Evolutionary conservation across 2,888 invertebrate species (phyloP), one percentile per base, ranked within the genome.

Genomic region (Drosophila barbarae): DNA sequence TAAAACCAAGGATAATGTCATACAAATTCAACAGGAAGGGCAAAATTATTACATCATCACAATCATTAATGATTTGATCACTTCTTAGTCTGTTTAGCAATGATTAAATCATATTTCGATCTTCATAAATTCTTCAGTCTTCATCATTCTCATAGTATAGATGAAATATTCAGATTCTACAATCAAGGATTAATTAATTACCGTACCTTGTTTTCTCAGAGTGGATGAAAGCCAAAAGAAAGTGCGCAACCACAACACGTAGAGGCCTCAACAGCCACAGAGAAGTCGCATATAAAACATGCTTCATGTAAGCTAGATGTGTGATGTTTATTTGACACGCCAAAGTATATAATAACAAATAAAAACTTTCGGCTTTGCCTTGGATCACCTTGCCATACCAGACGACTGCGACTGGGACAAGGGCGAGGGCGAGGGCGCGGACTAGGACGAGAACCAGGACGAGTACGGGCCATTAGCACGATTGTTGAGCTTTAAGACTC

Each of bases 251-350:
- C 83, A 82, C 83, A 78, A 70, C 83, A 84, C 85, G 83, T 79
- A 79, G 66, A 50, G 36, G 49, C 35, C 69, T 52, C 30, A 39
- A 55, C 67, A 70, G 53, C 47, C 53, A 57, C 49, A 63, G 56
- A 46, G 44, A 57, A 60, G 39, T 56, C 50, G 68, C 69, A 72
- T 82, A 79, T 79, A 84, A 79, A 84, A 73, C 85, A 79, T 84
- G 79, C 82, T 79, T 82, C 79, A 79, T 82, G 73, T 82, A 82
- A 80, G 70, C 56, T 79, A 74, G 80, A 80, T 80, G 85, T 85
- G 85, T 85, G 85, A 80, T 80, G 85, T 85, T 85, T 85, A 85
- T 85, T 85, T 80, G 80, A 80, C 80, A 80, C 85, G 80, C 85
- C 84, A 80, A 80, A 85, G 84, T 85, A 85, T 84, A 85, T 83